Percentiles rank a stretch among this genome's conserved stretches.
Conservation (phyloP, 2,797 vertebrate species). For the Parauchenoglanis ngamensis region DNA sequence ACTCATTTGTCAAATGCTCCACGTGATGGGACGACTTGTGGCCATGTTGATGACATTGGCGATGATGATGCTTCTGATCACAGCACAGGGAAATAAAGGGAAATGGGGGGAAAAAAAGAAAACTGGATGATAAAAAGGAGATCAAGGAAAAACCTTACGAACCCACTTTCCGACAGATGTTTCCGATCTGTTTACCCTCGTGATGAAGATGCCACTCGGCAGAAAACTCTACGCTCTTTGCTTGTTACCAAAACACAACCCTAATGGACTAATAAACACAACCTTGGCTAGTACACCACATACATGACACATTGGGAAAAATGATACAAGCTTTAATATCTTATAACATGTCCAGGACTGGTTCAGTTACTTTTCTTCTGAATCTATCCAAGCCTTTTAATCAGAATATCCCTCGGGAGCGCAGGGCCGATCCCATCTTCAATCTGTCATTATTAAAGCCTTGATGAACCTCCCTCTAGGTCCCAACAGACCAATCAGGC, state of each 20-base stretch:
- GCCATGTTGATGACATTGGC: constrained; percentile 16
- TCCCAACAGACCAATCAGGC: constrained; percentile 47
- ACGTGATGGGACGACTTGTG: constrained; percentile 21
- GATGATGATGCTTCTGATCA: neutral
- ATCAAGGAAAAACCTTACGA: neutral
- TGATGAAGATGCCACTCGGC: constrained; percentile 46
- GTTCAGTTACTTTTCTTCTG: neutral
- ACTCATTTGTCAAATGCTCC: neutral
- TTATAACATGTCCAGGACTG: neutral
- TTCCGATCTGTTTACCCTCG: constrained; percentile 68
- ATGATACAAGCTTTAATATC: neutral
- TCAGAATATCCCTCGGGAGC: constrained; percentile 12
- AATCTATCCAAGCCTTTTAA: constrained; percentile 14
- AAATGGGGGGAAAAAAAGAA: neutral
- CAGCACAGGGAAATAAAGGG: neutral
- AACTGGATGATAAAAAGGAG: constrained; percentile 5
- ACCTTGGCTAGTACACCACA: neutral
- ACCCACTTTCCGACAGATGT: constrained; percentile 69
- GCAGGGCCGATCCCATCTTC: constrained; percentile 9
- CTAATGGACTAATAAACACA: constrained; percentile 12
- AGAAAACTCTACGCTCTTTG: constrained; percentile 35
- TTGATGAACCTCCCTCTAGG: constrained; percentile 26
- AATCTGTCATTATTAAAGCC: constrained; percentile 27
- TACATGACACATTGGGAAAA: neutral
- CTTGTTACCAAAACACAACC: constrained; percentile 30